phyloP scores from a whole-genome alignment of 2,888 invertebrate genomes.

The Lasioglossum calceatum region DNA sequence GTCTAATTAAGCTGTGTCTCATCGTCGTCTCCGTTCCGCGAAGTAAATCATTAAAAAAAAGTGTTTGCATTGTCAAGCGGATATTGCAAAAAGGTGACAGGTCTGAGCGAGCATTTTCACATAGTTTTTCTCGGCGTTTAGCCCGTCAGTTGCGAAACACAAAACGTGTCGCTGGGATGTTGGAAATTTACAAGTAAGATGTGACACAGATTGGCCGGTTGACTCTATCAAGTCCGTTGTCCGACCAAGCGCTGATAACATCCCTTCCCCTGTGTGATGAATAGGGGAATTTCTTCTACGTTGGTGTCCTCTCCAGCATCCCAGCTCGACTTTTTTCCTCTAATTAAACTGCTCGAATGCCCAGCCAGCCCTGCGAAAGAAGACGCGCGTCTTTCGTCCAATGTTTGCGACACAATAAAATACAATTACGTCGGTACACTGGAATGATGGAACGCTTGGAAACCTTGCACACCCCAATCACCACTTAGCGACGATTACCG shows the following conservation, averaged over 20 bases:
- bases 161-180: slow-evolving; percentile 7
- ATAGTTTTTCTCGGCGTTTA: neutral
- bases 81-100: neutral
- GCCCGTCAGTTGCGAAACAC: neutral
- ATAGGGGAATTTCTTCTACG: slow-evolving; percentile 9
- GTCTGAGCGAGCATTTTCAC: neutral
- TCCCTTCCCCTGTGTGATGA: slow-evolving; percentile 11
- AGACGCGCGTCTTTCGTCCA: slow-evolving; percentile 4
- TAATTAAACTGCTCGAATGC: slow-evolving; percentile 41
- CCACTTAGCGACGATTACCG: neutral
- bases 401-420: slow-evolving; percentile 9
- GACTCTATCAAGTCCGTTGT: slow-evolving; percentile 13
- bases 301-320: neutral
- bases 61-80: neutral
- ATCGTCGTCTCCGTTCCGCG: neutral
- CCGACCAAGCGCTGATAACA: slow-evolving; percentile 15
- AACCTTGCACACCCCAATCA: neutral
- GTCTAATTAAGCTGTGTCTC: neutral
- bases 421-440: neutral
- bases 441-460: neutral
- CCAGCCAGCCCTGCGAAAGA: neutral
- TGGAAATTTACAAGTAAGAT: slow-evolving; percentile 17
- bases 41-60: neutral
- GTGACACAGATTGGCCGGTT: slow-evolving; percentile 16
- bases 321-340: slow-evolving; percentile 8